Percentiles rank a stretch among this genome's conserved stretches.
Conservation (phyloP, 2,113 vertebrate species). For the Cyrtonyx montezumae region DNA sequence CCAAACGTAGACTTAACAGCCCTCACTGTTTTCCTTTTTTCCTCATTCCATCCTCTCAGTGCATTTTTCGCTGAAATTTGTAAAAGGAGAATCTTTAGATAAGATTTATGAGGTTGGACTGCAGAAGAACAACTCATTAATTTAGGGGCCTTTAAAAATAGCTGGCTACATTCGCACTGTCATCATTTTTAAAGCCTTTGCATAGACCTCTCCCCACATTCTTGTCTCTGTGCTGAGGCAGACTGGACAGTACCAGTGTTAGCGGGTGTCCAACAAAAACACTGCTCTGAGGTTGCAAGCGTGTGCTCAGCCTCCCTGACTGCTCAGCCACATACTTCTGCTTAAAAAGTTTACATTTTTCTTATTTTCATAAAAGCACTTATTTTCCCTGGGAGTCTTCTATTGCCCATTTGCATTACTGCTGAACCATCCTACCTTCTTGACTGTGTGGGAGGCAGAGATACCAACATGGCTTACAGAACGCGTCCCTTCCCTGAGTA, state of each 20-base stretch:
- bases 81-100: not conserved
- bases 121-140: not conserved
- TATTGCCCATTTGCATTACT: not conserved
- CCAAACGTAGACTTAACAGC: not conserved
- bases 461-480: not conserved
- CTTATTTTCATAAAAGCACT: not conserved
- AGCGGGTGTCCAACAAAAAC: not conserved
- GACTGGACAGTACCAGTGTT: not conserved
- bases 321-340: not conserved
- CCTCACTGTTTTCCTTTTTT: not conserved
- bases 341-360: not conserved
- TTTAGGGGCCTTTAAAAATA: not conserved
- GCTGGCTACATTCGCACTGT: not conserved
- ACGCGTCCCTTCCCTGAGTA: not conserved
- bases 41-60: not conserved
- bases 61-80: not conserved
- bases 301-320: rapidly evolving
- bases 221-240: not conserved
- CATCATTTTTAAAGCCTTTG: not conserved
- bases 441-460: not conserved
- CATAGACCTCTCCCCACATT: not conserved
- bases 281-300: not conserved
- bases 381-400: not conserved
- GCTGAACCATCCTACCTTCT: not conserved
- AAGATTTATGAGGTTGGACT: not conserved